A percentile compares a stretch with the other conserved stretches of the same genome.
Conservation (phyloP, 2,888 invertebrate genomes). For the Dilophus febrilis region DNA sequence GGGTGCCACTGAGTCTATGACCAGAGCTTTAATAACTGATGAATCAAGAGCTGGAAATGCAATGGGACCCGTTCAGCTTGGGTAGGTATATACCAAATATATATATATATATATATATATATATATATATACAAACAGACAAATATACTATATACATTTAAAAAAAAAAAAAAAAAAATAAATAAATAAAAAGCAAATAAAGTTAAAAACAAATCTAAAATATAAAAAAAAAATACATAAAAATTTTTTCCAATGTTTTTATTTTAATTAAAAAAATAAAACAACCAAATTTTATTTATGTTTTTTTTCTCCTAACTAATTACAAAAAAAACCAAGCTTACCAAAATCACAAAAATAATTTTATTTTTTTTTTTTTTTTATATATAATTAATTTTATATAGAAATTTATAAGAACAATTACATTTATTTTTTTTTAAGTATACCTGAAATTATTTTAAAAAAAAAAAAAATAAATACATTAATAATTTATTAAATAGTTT, state of each 20-base stretch:
- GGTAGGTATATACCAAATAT: conserved; percentile 50
- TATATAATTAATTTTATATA: neutral
- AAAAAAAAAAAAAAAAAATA: conserved; percentile 1
- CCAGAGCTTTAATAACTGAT: conserved; percentile 86
- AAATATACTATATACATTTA: too few species aligned
- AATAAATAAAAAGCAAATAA: neutral
- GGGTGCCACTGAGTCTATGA: conserved; percentile 88
- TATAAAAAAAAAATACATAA: neutral
- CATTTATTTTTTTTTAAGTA: neutral
- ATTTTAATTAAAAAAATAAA: neutral
- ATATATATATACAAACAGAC: too few species aligned
- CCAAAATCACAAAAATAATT: neutral
- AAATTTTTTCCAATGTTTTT: neutral
- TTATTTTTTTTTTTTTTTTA: neutral
- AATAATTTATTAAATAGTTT: conserved; percentile 44
- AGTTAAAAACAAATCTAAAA: neutral
- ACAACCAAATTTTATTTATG: too few species aligned
- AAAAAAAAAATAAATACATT: conserved; percentile 3
- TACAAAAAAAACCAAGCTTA: too few species aligned
- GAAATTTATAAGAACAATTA: too few species aligned
- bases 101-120: too few species aligned
- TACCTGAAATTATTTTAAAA: neutral
- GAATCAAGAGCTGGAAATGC: conserved; percentile 69
- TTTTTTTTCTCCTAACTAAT: too few species aligned
- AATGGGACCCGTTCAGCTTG: conserved; percentile 83